Evolutionary conservation across 1,140 invertebrate species (phyloP), one percentile per base, ranked within the genome.

Genomic region (Venturia canescens): DNA sequence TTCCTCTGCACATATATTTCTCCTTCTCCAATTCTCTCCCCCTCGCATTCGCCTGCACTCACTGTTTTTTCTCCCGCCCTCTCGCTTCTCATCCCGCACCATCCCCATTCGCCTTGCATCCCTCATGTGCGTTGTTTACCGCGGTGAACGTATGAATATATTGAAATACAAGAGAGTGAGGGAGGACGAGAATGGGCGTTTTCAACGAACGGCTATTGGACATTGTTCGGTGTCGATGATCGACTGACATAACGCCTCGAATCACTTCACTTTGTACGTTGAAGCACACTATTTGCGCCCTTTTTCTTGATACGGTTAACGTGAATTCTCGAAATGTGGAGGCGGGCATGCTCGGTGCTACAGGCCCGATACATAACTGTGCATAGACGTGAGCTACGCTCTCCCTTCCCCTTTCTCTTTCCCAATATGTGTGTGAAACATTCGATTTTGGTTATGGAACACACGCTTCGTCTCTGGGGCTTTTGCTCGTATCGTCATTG

Each of bases 381-480:
- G 21, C 29, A 38, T 31, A 60, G 16, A 15, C 18, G n/a, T 18
- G n/a, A n/a, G 1, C 60, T 15, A 11, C 60, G 9, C 7, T 69
- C 66, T 34, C 66, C n/a, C 27, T 34, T 18, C 29, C 29, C n/a
- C 66, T 31, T 27, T 53, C 72, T 60, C 26, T 23, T 23, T n/a
- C 38, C 29, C 63, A 34, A 53, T 57, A 57, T 53, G 53, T 23
- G 27, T 76, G 72, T 76, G 72, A 76, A 63, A 75, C 72, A 76
- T 76, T 76, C 27, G 53, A 63, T 76, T 76, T 76, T 63, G 53
- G 50, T 76, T 63, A 76, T 60, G 29, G 72, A 34, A 75, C 72
- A 34, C 71, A 21, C 44, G 44, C 50, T 53, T 23, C 44, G n/a
- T 75, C 72, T 18, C 48, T 60, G 29, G 50, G 16, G 72, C 50